Conservation (phyloP, 2,113 vertebrate genomes). For the Phyllostomus hastatus region DNA sequence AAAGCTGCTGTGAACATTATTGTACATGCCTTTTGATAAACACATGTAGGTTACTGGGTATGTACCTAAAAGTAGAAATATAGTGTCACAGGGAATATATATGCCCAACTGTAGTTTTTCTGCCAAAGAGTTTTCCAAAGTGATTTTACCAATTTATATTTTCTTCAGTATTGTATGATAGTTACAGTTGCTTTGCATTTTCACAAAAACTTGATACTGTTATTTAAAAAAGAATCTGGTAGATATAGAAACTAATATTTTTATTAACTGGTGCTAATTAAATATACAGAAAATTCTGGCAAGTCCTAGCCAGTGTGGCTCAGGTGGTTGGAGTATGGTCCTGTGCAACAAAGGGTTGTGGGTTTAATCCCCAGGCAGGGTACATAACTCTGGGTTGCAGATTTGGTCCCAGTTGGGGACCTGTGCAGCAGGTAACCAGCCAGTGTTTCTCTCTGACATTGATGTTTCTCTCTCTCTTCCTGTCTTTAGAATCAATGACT, state of each 20-base stretch:
- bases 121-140: background rate
- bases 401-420: too few relatives aligned
- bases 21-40: background rate
- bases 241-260: background rate
- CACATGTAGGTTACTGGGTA: background rate
- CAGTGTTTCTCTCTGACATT: too few relatives aligned
- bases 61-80: background rate
- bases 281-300: background rate
- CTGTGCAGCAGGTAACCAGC: too few relatives aligned
- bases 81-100: background rate
- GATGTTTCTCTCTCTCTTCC: too few relatives aligned
- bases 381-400: too few relatives aligned
- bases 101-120: background rate
- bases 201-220: background rate
- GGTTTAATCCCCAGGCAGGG: too few relatives aligned
- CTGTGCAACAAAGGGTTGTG: too few relatives aligned
- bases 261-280: background rate
- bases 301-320: background rate
- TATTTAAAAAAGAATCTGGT: background rate
- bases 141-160: background rate
- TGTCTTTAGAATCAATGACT: too few relatives aligned
- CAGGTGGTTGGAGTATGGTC: too few relatives aligned
- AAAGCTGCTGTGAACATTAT: background rate
- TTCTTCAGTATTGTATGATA: background rate
- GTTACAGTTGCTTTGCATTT: background rate